These are phyloP conservation scores for Opisthocomus hoazin DNA, from an alignment of 2,113 vertebrate genomes.

Conservation along the genomic window DNA sequence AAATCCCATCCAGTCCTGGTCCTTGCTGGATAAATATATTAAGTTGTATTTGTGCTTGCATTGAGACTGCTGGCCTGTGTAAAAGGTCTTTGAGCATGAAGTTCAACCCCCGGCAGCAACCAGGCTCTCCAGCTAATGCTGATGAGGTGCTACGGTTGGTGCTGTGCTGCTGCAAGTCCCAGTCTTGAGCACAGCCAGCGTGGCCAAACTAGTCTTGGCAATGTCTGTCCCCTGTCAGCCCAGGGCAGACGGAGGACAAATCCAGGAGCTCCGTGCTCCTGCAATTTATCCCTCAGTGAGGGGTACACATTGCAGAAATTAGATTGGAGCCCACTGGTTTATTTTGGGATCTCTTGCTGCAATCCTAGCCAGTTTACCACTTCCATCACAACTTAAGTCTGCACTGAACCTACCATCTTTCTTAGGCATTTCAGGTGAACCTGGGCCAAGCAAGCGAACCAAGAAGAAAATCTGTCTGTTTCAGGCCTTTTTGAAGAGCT, in stretches of 20 bases:
- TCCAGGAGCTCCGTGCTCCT: not conserved
- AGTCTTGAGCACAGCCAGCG: accelerated
- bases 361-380: not conserved
- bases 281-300: not conserved
- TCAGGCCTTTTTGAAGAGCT: not conserved
- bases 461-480: not conserved
- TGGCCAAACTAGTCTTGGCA: not conserved
- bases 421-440: not conserved
- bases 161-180: not conserved
- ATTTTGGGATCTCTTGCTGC: not conserved
- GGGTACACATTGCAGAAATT: not conserved
- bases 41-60: not conserved
- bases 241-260: not conserved
- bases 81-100: not conserved
- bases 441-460: accelerated
- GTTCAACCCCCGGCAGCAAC: not conserved
- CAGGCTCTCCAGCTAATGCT: accelerated
- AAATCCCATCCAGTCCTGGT: not conserved
- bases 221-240: not conserved
- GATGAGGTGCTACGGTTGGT: not conserved
- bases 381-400: not conserved
- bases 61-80: accelerated
- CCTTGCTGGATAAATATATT: not conserved
- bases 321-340: not conserved
- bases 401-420: not conserved